A percentile compares a stretch with the other conserved stretches of the same genome.
These are phyloP conservation scores for Chloromyia formosa DNA, from an alignment of 2,888 invertebrate genomes.

Conservation along the genomic window DNA sequence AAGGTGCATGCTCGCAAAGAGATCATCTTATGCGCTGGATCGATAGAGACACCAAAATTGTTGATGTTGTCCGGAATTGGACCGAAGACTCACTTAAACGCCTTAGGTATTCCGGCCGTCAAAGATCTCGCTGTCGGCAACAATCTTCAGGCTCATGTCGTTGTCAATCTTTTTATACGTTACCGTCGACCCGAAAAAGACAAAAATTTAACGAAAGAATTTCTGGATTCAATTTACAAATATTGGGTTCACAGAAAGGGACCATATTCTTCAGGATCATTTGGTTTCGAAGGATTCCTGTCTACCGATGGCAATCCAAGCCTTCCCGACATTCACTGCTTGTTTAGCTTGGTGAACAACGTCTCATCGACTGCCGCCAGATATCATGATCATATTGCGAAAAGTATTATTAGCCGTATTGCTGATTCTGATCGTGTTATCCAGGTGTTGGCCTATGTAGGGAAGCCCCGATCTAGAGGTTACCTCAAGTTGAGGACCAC, in stretches of 20 bases:
- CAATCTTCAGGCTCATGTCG: slow-evolving; percentile 83
- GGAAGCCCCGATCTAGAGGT: slow-evolving; percentile 57
- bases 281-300: slow-evolving; percentile 2
- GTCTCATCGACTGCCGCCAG: background rate
- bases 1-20: slow-evolving; percentile 55
- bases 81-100: slow-evolving; percentile 53
- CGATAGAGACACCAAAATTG: slow-evolving; percentile 59
- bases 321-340: slow-evolving; percentile 48
- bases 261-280: background rate
- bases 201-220: slow-evolving; percentile 53
- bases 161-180: slow-evolving; percentile 64
- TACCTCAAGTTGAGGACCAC: slow-evolving; percentile 61
- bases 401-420: background rate
- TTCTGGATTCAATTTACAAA: slow-evolving; percentile 33
- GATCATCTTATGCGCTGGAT: slow-evolving; percentile 59
- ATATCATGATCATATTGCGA: background rate
- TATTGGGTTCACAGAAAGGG: slow-evolving; percentile 14
- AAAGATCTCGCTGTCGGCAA: slow-evolving; percentile 68
- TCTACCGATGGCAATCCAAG: background rate
- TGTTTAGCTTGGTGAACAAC: slow-evolving; percentile 57
- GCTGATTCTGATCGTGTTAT: slow-evolving; percentile 49
- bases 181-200: background rate
- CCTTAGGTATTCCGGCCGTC: slow-evolving; percentile 53
- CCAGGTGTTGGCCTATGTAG: background rate
- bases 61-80: slow-evolving; percentile 61